Evolutionary conservation across 2,888 invertebrate genomes (phyloP).

Genomic region (Tetheella fluctuosa): DNA sequence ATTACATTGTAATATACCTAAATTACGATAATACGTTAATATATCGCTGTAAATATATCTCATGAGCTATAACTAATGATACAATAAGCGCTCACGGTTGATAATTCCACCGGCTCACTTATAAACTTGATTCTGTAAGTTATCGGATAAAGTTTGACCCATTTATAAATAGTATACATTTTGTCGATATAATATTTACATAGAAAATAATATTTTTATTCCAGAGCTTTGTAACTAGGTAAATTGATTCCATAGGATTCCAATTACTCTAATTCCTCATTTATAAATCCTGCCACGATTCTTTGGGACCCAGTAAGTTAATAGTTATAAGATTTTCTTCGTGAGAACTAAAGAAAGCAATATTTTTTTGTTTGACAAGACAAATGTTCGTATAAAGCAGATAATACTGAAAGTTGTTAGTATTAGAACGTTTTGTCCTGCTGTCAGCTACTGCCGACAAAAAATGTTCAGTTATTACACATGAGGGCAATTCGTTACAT

Average conservation of each 20-base stretch:
- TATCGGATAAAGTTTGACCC: background rate
- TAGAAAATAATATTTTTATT: too few relatives aligned
- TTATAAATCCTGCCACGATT: too few relatives aligned
- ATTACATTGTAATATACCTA: slow-evolving; percentile 17
- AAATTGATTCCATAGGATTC: too few relatives aligned
- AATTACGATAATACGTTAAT: slow-evolving; percentile 1
- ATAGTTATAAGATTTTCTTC: background rate
- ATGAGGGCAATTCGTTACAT: background rate
- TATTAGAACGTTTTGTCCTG: background rate
- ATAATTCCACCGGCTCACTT: background rate
- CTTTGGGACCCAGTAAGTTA: background rate
- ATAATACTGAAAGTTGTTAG: slow-evolving; percentile 6
- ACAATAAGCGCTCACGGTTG: background rate
- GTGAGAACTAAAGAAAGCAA: background rate
- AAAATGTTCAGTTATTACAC: background rate
- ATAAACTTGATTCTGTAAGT: slow-evolving; percentile 1
- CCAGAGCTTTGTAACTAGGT: too few relatives aligned
- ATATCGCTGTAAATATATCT: slow-evolving; percentile 2
- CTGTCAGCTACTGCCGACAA: background rate
- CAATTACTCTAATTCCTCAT: too few relatives aligned
- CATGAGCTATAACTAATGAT: background rate
- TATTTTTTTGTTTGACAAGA: background rate
- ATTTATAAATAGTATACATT: background rate
- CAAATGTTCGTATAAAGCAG: slow-evolving; percentile 8
- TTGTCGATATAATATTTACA: too few relatives aligned